phyloP scores from a whole-genome alignment of 2,888 invertebrate genomes.

The Bugula neritina region DNA sequence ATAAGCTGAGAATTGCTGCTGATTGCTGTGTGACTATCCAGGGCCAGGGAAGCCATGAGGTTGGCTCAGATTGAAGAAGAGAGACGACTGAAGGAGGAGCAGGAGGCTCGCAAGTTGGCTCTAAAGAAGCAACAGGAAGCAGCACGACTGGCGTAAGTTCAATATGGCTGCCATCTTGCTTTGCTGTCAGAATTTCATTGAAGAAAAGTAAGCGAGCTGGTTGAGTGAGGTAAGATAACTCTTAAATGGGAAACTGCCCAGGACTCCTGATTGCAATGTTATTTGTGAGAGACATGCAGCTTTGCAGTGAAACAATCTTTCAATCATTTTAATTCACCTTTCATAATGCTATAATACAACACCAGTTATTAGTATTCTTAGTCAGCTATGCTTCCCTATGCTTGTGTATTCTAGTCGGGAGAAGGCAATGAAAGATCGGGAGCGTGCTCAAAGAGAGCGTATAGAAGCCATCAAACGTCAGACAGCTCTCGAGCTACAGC shows the following conservation, averaged over 20 bases:
- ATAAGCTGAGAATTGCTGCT: neutral
- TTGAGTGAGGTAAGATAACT: no score
- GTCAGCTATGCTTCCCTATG: no score
- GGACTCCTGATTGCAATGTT: no score
- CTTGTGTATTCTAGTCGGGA: neutral
- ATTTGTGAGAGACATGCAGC: no score
- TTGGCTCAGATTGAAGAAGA: neutral
- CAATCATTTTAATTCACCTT: no score
- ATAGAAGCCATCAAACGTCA: conserved; percentile 6
- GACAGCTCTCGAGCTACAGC: neutral
- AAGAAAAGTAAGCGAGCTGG: no score
- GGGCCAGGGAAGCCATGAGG: neutral
- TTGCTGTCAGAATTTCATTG: no score
- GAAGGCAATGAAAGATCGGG: conserved; percentile 1
- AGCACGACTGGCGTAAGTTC: conserved; percentile 10
- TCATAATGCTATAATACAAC: no score
- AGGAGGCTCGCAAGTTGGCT: conserved; percentile 2
- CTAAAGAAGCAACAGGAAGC: conserved; percentile 23
- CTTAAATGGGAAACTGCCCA: no score
- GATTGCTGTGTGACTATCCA: no score
- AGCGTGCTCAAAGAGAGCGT: neutral
- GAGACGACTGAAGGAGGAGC: conserved; percentile 13
- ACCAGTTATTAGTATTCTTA: no score
- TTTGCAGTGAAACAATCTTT: no score
- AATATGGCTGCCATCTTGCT: neutral